These are phyloP conservation scores for Ganaspis brasiliensis DNA, from an alignment of 2,888 invertebrate species.

Conservation along the genomic window DNA sequence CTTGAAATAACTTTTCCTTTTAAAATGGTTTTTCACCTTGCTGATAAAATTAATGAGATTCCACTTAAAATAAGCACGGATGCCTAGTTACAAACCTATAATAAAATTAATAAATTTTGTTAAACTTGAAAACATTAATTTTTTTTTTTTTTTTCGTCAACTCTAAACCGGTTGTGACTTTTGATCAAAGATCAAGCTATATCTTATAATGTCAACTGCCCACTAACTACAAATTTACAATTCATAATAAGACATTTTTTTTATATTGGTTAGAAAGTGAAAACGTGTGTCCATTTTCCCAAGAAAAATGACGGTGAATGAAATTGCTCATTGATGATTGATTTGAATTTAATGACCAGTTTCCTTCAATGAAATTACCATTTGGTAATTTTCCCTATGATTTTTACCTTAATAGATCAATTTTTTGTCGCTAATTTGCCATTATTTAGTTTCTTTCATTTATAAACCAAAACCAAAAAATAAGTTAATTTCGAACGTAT, in stretches of 20 bases:
- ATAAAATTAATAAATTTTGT: background rate
- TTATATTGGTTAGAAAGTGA: background rate
- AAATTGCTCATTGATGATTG: constrained; percentile 11
- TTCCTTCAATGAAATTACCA: background rate
- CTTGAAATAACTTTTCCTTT: background rate
- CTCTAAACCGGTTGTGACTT: background rate
- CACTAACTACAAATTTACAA: constrained; percentile 5
- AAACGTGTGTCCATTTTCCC: background rate
- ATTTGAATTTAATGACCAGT: background rate
- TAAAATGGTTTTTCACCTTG: background rate
- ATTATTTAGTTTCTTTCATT: too few species aligned
- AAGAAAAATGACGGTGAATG: background rate
- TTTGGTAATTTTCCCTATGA: background rate
- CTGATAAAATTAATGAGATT: background rate
- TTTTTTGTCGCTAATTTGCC: too few species aligned
- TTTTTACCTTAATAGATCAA: background rate
- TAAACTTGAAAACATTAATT: background rate
- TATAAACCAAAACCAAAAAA: too few species aligned
- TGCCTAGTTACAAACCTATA: background rate
- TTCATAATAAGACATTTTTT: background rate
- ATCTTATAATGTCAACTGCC: background rate
- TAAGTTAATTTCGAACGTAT: too few species aligned
- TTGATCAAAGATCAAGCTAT: background rate
- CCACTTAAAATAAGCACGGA: background rate
- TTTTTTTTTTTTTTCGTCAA: background rate